These are phyloP conservation scores for Diploscapter pachys DNA, from an alignment of 1,140 invertebrate species.

Conservation along the genomic window DNA sequence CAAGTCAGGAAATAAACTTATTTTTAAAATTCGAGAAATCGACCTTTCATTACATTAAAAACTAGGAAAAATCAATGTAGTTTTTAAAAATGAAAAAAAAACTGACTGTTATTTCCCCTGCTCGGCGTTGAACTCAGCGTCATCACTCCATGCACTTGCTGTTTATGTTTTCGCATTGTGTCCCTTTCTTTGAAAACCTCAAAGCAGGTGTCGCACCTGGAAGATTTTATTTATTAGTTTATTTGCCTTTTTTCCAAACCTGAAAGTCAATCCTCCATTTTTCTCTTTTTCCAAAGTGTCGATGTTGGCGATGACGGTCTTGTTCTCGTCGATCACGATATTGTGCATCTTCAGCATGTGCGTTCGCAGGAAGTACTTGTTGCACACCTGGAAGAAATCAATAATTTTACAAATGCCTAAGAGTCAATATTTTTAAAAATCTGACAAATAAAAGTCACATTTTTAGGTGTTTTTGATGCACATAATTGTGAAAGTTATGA, in stretches of 20 bases:
- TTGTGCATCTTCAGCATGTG: conserved; percentile 99
- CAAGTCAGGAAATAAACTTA: no score
- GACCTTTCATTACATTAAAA: no score
- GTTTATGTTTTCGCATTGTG: conserved; percentile 46
- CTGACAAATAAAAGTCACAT: background rate
- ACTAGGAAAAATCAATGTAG: no score
- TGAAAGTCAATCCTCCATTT: conserved; percentile 45
- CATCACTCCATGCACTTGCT: conserved; percentile 47
- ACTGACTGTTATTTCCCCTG: background rate
- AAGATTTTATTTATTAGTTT: conserved; percentile 22
- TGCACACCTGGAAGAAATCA: conserved; percentile 69
- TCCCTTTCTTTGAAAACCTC: conserved; percentile 43
- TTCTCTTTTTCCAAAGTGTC: conserved; percentile 53
- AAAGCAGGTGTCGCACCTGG: conserved; percentile 52
- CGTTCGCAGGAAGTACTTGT: conserved; percentile 99
- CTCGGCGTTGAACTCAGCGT: conserved; percentile 28
- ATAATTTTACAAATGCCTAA: no score
- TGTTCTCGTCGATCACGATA: conserved; percentile 73
- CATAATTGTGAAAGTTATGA: background rate
- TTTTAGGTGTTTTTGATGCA: background rate
- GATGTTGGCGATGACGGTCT: conserved; percentile 57
- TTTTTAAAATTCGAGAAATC: no score
- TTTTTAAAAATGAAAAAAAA: no score
- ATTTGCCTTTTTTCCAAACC: conserved; percentile 34
- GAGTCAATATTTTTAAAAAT: background rate